phyloP scores from a whole-genome alignment of 2,113 vertebrate species.

The Myotis davidii region DNA sequence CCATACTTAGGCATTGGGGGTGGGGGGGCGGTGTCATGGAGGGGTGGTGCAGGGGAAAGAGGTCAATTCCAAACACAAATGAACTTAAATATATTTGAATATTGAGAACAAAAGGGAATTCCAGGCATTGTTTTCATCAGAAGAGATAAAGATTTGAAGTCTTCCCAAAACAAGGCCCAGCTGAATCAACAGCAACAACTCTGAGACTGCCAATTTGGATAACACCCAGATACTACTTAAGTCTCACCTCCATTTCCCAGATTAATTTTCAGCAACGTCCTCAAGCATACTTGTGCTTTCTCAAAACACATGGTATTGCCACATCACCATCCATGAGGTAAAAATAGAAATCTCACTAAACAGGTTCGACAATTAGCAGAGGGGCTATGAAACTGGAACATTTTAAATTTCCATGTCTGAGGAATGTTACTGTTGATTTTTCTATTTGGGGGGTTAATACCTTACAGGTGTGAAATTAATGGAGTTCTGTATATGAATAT shows the following conservation, averaged over 20 bases:
- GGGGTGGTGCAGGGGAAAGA: background rate
- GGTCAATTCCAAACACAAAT: background rate
- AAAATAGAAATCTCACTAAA: slow-evolving; percentile 41
- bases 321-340: background rate
- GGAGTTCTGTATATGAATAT: background rate
- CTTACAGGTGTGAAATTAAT: background rate
- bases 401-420: background rate
- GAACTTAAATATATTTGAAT: background rate
- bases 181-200: background rate
- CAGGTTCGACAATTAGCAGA: background rate
- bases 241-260: background rate
- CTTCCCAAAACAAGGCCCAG: background rate
- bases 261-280: slow-evolving; percentile 31
- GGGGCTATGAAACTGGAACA: background rate
- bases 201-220: slow-evolving; percentile 3
- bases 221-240: background rate
- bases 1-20: background rate
- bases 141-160: slow-evolving; percentile 9
- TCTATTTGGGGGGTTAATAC: background rate
- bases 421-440: background rate
- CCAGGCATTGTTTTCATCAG: background rate
- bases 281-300: background rate
- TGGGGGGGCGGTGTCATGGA: too few species aligned
- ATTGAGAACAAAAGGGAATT: background rate
- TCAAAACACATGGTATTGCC: background rate